Evolutionary conservation across 2,888 invertebrate genomes (phyloP).

Genomic region (Acleris sparsana): DNA sequence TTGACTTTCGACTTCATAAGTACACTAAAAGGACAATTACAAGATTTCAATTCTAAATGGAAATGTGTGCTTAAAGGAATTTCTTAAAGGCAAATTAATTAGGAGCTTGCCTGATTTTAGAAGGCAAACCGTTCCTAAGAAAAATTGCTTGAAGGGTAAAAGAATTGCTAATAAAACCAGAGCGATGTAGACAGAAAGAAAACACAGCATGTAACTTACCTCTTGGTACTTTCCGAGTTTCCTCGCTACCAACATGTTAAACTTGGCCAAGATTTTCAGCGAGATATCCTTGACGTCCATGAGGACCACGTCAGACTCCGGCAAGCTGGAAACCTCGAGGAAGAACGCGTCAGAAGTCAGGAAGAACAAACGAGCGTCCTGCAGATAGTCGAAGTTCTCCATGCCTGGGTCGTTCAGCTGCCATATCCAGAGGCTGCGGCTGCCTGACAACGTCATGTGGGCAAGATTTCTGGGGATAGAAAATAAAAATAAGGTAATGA

Average conservation of each 20-base stretch:
- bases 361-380: constrained; percentile 18
- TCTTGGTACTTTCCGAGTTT: constrained; percentile 83
- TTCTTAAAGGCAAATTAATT: too few species aligned
- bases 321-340: constrained; percentile 5
- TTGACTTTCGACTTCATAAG: too few species aligned
- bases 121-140: too few species aligned
- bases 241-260: constrained; percentile 74
- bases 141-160: too few species aligned
- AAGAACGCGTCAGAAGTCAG: constrained; percentile 12
- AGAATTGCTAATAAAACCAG: too few species aligned
- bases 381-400: constrained; percentile 21
- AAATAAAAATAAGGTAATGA: too few species aligned
- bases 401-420: constrained; percentile 78
- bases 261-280: constrained; percentile 76
- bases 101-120: too few species aligned
- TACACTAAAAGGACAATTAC: too few species aligned
- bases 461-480: constrained; percentile 17
- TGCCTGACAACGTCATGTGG: constrained; percentile 12
- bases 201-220: constrained; percentile 44
- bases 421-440: constrained; percentile 69
- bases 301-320: constrained; percentile 17
- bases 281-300: constrained; percentile 55
- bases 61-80: too few species aligned
- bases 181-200: too few species aligned
- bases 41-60: too few species aligned